Conservation (phyloP, 2,797 vertebrate genomes). For the Protonibea diacanthus region DNA sequence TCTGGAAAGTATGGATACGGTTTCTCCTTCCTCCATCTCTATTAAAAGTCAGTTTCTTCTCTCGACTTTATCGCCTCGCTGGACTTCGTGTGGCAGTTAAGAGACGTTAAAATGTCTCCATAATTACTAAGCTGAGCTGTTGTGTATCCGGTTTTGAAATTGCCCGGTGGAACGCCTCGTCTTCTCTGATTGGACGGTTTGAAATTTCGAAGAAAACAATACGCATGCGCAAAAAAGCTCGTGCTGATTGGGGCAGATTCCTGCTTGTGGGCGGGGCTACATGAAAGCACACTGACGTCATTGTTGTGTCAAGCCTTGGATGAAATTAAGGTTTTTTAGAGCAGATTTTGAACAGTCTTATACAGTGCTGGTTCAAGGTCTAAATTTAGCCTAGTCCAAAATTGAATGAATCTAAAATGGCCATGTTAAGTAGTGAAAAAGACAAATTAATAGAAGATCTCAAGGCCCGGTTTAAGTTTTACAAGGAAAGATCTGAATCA, state of each 20-base stretch:
- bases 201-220: slow-evolving; percentile 1
- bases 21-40: slow-evolving; percentile 62
- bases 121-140: not conserved
- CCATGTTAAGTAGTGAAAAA: no score
- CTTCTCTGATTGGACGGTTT: slow-evolving; percentile 72
- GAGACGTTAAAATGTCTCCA: not conserved
- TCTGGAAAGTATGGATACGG: slow-evolving; percentile 43
- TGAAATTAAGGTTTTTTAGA: no score
- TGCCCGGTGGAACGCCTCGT: slow-evolving; percentile 16
- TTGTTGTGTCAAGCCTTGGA: no score
- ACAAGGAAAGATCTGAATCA: no score
- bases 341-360: no score
- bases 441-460: no score
- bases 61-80: not conserved
- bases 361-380: no score
- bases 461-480: no score
- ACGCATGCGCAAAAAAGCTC: slow-evolving; percentile 13
- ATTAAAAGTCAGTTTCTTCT: fast-evolving
- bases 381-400: no score
- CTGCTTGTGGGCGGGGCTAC: no score
- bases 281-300: no score
- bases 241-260: slow-evolving; percentile 26
- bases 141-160: slow-evolving; percentile 61
- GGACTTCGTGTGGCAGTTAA: fast-evolving
- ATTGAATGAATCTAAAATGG: no score